These are phyloP conservation scores for Brotula barbata DNA, from an alignment of 2,797 vertebrate genomes.

Conservation along the genomic window DNA sequence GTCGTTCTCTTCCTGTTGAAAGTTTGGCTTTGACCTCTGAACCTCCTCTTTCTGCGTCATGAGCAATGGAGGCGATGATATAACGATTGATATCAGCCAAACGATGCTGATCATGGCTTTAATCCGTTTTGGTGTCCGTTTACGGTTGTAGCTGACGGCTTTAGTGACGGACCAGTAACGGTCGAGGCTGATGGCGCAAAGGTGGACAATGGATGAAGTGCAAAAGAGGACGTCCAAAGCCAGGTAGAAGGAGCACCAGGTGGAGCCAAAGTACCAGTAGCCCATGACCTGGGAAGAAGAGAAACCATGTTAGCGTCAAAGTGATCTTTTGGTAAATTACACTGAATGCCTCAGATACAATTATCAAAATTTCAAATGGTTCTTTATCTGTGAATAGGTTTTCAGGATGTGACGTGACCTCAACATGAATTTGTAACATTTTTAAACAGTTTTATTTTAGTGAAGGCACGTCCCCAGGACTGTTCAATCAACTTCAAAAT, in stretches of 20 bases:
- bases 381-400: too few relatives aligned
- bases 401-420: too few relatives aligned
- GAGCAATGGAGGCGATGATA: conserved; percentile 85
- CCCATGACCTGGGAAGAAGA: conserved; percentile 79
- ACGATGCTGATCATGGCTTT: conserved; percentile 83
- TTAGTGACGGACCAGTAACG: conserved; percentile 89
- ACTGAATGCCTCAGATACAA: too few relatives aligned
- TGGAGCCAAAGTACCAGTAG: conserved; percentile 86
- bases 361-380: too few relatives aligned
- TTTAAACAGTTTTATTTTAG: too few relatives aligned
- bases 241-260: conserved; percentile 89
- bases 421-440: too few relatives aligned
- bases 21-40: not conserved
- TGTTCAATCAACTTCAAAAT: too few relatives aligned
- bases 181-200: conserved; percentile 90
- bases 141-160: conserved; percentile 85
- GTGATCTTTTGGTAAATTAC: too few relatives aligned
- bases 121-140: conserved; percentile 81
- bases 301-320: not conserved
- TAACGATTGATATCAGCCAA: conserved; percentile 82
- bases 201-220: conserved; percentile 88
- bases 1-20: not conserved
- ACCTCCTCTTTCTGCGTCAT: conserved; percentile 60
- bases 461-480: too few relatives aligned
- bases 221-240: conserved; percentile 88